phyloP scores from a whole-genome alignment of 2,113 vertebrate species.

The Salvator merianae region DNA sequence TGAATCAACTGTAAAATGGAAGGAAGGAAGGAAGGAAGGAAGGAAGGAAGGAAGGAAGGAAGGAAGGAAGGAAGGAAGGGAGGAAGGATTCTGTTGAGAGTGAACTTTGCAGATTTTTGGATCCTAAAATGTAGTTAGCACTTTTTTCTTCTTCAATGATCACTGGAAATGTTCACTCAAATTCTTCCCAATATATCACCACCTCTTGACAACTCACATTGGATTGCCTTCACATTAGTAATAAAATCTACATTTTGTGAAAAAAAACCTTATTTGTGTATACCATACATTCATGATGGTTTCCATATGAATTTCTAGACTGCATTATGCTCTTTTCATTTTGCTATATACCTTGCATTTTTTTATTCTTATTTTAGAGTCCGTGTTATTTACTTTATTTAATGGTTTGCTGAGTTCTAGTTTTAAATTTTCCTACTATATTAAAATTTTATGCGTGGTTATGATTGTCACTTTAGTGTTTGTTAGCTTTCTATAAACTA shows the following conservation, averaged over 20 bases:
- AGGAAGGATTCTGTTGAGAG: neutral
- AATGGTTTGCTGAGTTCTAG: slow-evolving; percentile 36
- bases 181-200: neutral
- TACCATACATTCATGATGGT: slow-evolving; percentile 18
- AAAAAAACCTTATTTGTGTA: slow-evolving; percentile 9
- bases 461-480: slow-evolving; percentile 59
- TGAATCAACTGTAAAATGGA: neutral
- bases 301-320: slow-evolving; percentile 4
- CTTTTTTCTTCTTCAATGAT: neutral
- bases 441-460: slow-evolving; percentile 60
- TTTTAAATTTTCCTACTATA: slow-evolving; percentile 56
- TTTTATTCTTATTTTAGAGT: slow-evolving; percentile 28
- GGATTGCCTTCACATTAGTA: neutral
- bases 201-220: neutral
- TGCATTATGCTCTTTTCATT: neutral
- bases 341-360: neutral
- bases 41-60: neutral
- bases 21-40: neutral
- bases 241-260: neutral
- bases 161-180: neutral
- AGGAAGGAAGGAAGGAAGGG: too few species aligned
- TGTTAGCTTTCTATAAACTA: slow-evolving; percentile 47
- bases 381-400: neutral
- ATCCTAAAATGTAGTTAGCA: too few species aligned
- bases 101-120: too few species aligned